Conservation (phyloP, 1,140 invertebrate species). For the Dendrolimus punctatus region DNA sequence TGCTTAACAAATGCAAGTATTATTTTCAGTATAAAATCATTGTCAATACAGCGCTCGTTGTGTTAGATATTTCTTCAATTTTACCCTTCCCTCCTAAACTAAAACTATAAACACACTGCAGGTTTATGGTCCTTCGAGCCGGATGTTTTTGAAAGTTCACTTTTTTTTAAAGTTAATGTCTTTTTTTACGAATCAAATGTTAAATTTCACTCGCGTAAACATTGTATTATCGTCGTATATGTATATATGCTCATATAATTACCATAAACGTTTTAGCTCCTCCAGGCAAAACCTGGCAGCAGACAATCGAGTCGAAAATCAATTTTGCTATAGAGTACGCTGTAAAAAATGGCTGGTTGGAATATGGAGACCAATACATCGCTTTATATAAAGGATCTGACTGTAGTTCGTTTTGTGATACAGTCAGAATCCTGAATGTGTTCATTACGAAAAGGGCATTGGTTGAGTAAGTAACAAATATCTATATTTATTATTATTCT, state of each 20-base stretch:
- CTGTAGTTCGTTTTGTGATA: conserved; percentile 36
- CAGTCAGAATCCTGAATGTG: conserved; percentile 30
- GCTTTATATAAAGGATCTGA: conserved; percentile 28
- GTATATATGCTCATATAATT: background rate
- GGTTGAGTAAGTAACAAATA: conserved; percentile 32
- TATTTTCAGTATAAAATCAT: too few relatives aligned
- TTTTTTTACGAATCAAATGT: too few relatives aligned
- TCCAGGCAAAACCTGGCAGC: conserved; percentile 19
- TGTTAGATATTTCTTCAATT: too few relatives aligned
- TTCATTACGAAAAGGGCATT: conserved; percentile 27
- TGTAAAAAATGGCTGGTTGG: conserved; percentile 27
- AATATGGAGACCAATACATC: conserved; percentile 37
- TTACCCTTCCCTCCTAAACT: too few relatives aligned
- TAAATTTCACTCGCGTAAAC: too few relatives aligned
- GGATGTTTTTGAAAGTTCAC: too few relatives aligned
- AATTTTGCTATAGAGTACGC: conserved; percentile 33
- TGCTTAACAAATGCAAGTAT: too few relatives aligned
- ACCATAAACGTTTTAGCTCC: conserved; percentile 9
- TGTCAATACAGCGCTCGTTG: too few relatives aligned
- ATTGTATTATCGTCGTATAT: too few relatives aligned
- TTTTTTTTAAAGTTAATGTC: too few relatives aligned
- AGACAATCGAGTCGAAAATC: conserved; percentile 24
- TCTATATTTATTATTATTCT: background rate
- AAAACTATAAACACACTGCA: too few relatives aligned
- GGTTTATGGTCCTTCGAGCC: too few relatives aligned